phyloP scores from a whole-genome alignment of 2,888 invertebrate genomes.

The Sialis fuliginosa region DNA sequence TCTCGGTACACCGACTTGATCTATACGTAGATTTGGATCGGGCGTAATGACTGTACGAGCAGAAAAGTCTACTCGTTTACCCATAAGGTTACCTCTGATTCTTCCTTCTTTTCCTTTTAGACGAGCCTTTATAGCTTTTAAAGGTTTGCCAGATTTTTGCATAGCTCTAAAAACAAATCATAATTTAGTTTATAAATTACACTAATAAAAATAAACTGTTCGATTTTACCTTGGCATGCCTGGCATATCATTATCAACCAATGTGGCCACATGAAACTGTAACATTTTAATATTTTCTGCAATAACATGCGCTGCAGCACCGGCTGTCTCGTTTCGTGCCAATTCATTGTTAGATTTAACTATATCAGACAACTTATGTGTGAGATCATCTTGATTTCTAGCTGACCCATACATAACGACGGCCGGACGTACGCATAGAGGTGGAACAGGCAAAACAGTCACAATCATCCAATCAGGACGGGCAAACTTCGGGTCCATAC shows the following conservation, averaged over 20 bases:
- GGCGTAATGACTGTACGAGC: conserved; percentile 98
- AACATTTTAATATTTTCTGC: conserved; percentile 94
- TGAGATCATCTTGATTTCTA: conserved; percentile 96
- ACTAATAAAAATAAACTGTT: not conserved
- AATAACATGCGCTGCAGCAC: conserved; percentile 94
- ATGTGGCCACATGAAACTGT: conserved; percentile 96
- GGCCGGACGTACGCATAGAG: conserved; percentile 88
- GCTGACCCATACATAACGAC: conserved; percentile 99
- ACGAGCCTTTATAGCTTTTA: conserved; percentile 94
- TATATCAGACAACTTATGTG: conserved; percentile 96
- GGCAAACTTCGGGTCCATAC: conserved; percentile 94
- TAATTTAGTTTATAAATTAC: too few relatives aligned
- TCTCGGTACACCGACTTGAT: conserved; percentile 94
- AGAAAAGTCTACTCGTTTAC: conserved; percentile 98
- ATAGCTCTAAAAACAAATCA: conserved; percentile 50
- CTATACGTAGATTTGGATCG: conserved; percentile 85
- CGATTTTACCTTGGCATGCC: conserved; percentile 62
- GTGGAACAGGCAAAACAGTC: conserved; percentile 94
- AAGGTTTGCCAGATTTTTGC: conserved; percentile 97
- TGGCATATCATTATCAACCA: conserved; percentile 98
- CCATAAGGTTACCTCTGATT: conserved; percentile 98
- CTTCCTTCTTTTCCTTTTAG: conserved; percentile 97
- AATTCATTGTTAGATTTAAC: conserved; percentile 97
- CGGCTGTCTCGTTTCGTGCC: conserved; percentile 84
- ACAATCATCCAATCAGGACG: conserved; percentile 99